A percentile compares a stretch with the other conserved stretches of the same genome.
phyloP scores from a whole-genome alignment of 2,888 invertebrate species.

The Molorchus minor region DNA sequence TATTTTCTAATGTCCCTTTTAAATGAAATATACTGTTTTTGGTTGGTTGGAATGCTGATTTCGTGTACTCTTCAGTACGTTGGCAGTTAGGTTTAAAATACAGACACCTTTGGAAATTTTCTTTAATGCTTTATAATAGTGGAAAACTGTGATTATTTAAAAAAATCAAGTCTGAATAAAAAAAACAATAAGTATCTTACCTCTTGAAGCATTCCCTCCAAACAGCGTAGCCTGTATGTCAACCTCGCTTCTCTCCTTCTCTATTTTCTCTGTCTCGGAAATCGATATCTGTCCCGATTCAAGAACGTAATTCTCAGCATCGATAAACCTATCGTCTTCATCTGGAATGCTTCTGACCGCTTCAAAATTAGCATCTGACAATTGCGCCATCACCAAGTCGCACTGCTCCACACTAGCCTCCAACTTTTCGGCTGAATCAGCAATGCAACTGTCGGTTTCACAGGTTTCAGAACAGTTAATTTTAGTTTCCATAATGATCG shows the following conservation, averaged over 20 bases:
- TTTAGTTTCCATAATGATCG: slow-evolving; percentile 44
- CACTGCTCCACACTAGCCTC: slow-evolving; percentile 62
- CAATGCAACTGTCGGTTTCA: slow-evolving; percentile 47
- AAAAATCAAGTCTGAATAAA: too few relatives aligned
- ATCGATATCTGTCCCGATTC: slow-evolving; percentile 69
- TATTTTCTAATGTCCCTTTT: too few relatives aligned
- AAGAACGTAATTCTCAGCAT: slow-evolving; percentile 82
- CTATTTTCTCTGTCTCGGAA: slow-evolving; percentile 39
- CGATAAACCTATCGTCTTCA: slow-evolving; percentile 75
- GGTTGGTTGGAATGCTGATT: too few relatives aligned
- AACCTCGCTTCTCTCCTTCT: slow-evolving; percentile 51
- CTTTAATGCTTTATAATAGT: too few relatives aligned
- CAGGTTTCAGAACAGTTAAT: slow-evolving; percentile 57
- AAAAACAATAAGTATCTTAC: slow-evolving; percentile 31
- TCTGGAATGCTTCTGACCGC: slow-evolving; percentile 30
- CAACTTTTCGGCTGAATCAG: slow-evolving; percentile 57
- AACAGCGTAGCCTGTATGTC: slow-evolving; percentile 61
- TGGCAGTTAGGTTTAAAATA: too few relatives aligned
- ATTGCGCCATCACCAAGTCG: slow-evolving; percentile 57
- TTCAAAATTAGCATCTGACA: slow-evolving; percentile 25
- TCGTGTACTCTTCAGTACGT: too few relatives aligned
- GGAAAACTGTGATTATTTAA: too few relatives aligned
- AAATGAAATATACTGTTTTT: too few relatives aligned
- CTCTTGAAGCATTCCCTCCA: slow-evolving; percentile 47
- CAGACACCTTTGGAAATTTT: too few relatives aligned